phyloP scores from a whole-genome alignment of 2,888 invertebrate species.

The Eristalis tenax region DNA sequence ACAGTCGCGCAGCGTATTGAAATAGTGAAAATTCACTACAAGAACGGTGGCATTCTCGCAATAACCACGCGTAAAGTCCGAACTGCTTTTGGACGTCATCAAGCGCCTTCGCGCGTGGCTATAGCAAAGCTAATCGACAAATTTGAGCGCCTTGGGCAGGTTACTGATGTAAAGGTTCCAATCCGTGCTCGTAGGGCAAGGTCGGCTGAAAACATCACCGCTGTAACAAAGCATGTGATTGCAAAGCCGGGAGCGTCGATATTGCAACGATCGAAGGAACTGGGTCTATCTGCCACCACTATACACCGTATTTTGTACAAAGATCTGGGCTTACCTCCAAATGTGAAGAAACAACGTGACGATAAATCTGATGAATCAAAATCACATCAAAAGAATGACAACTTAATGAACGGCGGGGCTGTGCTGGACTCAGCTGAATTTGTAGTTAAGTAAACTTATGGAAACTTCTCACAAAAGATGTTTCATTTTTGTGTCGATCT shows the following conservation, averaged over 20 bases:
- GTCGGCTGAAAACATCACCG: not conserved
- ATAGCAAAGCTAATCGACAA: not conserved
- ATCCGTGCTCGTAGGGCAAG: not conserved
- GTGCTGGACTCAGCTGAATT: too few relatives aligned
- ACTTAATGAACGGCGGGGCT: not conserved
- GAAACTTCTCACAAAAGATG: too few relatives aligned
- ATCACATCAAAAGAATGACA: too few relatives aligned
- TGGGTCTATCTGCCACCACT: not conserved
- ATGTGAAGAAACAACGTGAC: too few relatives aligned
- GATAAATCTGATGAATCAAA: too few relatives aligned
- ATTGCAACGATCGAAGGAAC: not conserved
- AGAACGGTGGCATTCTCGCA: not conserved
- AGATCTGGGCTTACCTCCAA: not conserved
- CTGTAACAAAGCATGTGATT: not conserved
- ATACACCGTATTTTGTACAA: not conserved
- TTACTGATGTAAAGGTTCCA: not conserved
- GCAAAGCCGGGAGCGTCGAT: not conserved
- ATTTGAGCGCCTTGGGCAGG: not conserved
- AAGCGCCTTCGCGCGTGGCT: not conserved
- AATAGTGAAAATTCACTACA: not conserved
- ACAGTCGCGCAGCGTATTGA: not conserved
- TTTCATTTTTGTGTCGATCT: too few relatives aligned
- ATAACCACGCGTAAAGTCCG: not conserved
- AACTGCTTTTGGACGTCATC: not conserved
- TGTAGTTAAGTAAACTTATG: too few relatives aligned